Conservation (phyloP, 2,797 vertebrate genomes). For the Sphenopsis melanotis region DNA sequence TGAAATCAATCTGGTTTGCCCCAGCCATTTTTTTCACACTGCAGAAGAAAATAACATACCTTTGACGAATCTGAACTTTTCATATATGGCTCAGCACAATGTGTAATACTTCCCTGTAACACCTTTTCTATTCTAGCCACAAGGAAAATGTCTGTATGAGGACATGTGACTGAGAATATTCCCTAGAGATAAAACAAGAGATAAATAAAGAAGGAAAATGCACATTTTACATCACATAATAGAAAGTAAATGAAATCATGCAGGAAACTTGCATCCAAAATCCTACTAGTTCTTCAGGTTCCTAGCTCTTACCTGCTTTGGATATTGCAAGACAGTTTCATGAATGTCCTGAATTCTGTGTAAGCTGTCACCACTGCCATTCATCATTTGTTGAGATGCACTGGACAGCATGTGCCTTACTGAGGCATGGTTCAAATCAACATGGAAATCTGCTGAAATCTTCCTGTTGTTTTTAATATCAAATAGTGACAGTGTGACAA, state of each 20-base stretch:
- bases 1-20: background rate
- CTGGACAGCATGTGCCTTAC: constrained; percentile 86
- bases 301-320: constrained; percentile 81
- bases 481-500: constrained; percentile 89
- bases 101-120: constrained; percentile 91
- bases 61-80: constrained; percentile 94
- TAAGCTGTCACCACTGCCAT: constrained; percentile 74
- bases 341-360: constrained; percentile 73
- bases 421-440: constrained; percentile 90
- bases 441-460: constrained; percentile 94
- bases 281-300: background rate
- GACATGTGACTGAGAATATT: constrained; percentile 94
- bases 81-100: constrained; percentile 96
- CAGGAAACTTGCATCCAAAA: background rate
- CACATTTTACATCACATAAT: background rate
- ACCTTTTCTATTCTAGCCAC: constrained; percentile 96
- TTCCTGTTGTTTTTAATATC: constrained; percentile 92
- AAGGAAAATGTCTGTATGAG: constrained; percentile 95
- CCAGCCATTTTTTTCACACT: background rate
- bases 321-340: constrained; percentile 83
- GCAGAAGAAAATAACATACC: constrained; percentile 70
- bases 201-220: background rate
- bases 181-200: constrained; percentile 71
- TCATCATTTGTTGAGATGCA: constrained; percentile 73
- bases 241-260: background rate